Conservation (phyloP, 92 coral and sea anemone species). For the Plumapathes pennacea region DNA sequence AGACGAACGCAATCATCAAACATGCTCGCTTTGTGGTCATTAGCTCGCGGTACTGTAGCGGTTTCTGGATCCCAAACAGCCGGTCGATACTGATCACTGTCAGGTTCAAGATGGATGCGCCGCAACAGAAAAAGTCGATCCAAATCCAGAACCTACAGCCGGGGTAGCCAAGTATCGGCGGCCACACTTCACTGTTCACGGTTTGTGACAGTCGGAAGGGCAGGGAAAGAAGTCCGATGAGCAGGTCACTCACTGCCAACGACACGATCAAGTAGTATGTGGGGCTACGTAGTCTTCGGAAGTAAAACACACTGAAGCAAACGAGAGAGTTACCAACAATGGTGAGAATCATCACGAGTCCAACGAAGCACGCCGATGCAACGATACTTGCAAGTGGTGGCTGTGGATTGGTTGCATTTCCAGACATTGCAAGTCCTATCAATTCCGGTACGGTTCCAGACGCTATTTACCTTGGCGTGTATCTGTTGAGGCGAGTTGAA, state of each 20-base stretch:
- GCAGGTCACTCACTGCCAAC: conserved; percentile 85
- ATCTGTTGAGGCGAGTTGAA: too few relatives aligned
- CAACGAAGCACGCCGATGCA: conserved; percentile 78
- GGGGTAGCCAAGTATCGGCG: conserved; percentile 45
- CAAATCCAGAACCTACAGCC: conserved; percentile 95
- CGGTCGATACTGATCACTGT: conserved; percentile 88
- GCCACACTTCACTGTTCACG: conserved; percentile 66
- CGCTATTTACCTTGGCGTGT: too few relatives aligned
- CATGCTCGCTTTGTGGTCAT: conserved; percentile 78
- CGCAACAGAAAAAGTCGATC: conserved; percentile 86
- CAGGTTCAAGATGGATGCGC: conserved; percentile 90
- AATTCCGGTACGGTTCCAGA: too few relatives aligned
- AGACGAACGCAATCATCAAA: conserved; percentile 59
- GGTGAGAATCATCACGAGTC: conserved; percentile 81
- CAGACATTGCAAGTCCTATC: too few relatives aligned
- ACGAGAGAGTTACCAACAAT: conserved; percentile 89
- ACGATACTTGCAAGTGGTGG: conserved; percentile 21
- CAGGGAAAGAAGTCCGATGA: conserved; percentile 77
- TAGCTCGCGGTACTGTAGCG: conserved; percentile 81
- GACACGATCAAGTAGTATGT: conserved; percentile 92
- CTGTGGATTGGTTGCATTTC: too few relatives aligned
- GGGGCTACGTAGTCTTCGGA: conserved; percentile 80
- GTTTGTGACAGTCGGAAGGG: conserved; percentile 89
- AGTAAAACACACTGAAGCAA: conserved; percentile 75
- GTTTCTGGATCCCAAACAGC: conserved; percentile 80